A percentile compares a stretch with the other conserved stretches of the same genome.
These are phyloP conservation scores for Macropus fuliginosus DNA, from an alignment of 2,797 vertebrate species.

Conservation along the genomic window DNA sequence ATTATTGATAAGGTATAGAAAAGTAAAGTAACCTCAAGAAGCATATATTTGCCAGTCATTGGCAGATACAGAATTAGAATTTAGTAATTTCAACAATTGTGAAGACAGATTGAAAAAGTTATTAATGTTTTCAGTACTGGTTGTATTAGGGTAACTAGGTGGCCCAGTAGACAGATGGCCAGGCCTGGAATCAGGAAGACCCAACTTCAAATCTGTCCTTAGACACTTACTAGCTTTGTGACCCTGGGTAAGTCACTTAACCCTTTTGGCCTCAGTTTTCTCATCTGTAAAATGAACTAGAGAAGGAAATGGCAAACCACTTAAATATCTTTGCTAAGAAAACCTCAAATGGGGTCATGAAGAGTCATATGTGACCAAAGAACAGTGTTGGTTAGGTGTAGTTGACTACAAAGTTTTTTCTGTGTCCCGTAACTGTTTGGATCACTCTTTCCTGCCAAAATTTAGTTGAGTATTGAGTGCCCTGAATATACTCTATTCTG, in stretches of 20 bases:
- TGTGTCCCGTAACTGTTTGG: background rate
- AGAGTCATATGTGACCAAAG: background rate
- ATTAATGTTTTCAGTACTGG: conserved; percentile 34
- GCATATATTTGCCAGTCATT: background rate
- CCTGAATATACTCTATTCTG: background rate
- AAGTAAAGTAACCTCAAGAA: background rate
- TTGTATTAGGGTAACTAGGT: background rate
- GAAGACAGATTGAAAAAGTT: conserved; percentile 22
- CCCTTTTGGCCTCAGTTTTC: background rate
- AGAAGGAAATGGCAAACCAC: background rate
- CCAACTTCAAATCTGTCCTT: background rate
- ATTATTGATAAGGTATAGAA: background rate
- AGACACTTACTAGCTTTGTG: background rate
- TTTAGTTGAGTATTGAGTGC: conserved; percentile 30
- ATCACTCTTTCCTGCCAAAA: background rate
- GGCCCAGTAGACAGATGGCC: background rate
- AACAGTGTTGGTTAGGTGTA: background rate
- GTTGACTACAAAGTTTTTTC: background rate
- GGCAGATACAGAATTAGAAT: background rate
- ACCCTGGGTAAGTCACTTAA: background rate
- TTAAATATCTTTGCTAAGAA: background rate
- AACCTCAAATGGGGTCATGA: background rate
- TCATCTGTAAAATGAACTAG: background rate
- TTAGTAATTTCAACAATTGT: conserved; percentile 13
- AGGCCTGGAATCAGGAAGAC: background rate